Evolutionary conservation across 2,113 vertebrate species (phyloP), one percentile per base, ranked within the genome.

Genomic region (Phrynosoma blainvillii): DNA sequence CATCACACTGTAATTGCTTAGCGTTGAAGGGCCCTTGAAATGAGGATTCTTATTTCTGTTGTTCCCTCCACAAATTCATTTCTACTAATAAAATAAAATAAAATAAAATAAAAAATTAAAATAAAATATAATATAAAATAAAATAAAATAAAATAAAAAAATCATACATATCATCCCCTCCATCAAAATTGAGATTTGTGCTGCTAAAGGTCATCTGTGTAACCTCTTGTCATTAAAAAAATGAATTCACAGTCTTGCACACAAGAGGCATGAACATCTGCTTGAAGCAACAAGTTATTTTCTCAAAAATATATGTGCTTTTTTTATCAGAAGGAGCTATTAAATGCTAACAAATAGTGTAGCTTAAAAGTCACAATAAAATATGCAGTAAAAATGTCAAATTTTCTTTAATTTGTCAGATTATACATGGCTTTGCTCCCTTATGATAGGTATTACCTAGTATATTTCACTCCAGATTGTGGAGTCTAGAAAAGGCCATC

Each of bases 341-440:
- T 92, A 91, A 89, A 92, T 70, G 90, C 54, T 87, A 92, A 90
- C 68, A 89, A 93, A 92, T 74, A 73, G 71, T 74, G 66, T 81
- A 91, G 89, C 52, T 93, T 80, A 90, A 92, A 92, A 94, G 56
- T 88, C 89, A 91, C 70, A 90, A 91, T 88, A 92, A 92, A 93
- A 71, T 47, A 86, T 0, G 18, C 0, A 36, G 91, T 91, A 87
- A 74, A 90, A 92, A 90, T 89, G 65, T 40, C 82, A 90, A 79
- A 70, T 93, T 83, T 81, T 16, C 80, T 77, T 80, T 89, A 92
- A 90, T 88, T 89, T 92, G 84, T 92, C 91, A 92, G 74, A 90
- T 90, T 88, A 90, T 85, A 93, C 87, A 92, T 82, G 93, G 84
- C 89, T 91, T 75, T 93, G 79, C 62, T 40, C 30, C 66, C 4